These are phyloP conservation scores for Gari tellinella DNA, from an alignment of 2,888 invertebrate genomes.

Conservation along the genomic window DNA sequence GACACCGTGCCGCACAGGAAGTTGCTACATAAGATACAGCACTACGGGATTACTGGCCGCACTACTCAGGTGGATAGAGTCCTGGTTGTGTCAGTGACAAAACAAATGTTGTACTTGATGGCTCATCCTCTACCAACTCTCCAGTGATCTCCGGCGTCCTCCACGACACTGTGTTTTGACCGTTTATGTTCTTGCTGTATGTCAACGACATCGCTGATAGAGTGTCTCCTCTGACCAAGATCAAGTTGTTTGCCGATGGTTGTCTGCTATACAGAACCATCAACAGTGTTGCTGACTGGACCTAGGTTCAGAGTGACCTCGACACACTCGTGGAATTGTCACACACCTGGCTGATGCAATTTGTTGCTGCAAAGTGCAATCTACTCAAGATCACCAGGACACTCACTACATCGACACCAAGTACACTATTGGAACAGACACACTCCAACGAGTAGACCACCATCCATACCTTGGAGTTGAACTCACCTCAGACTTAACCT, in stretches of 20 bases:
- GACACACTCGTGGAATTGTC: constrained; percentile 4
- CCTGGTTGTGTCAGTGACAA: too few relatives aligned
- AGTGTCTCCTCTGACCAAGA: too few relatives aligned
- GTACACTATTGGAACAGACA: too few relatives aligned
- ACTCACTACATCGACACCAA: too few relatives aligned
- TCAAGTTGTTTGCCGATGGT: constrained; percentile 13
- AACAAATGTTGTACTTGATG: constrained; percentile 27
- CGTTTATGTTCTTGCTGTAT: too few relatives aligned
- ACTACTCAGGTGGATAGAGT: constrained; percentile 12
- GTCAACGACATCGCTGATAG: too few relatives aligned
- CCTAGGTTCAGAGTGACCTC: constrained; percentile 1
- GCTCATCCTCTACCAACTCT: constrained; percentile 17
- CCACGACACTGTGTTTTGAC: constrained; percentile 22
- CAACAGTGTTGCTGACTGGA: not conserved
- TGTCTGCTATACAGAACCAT: constrained; percentile 11
- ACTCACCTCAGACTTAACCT: too few relatives aligned
- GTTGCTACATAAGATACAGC: constrained; percentile 24
- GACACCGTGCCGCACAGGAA: constrained; percentile 17
- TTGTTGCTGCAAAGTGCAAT: constrained; percentile 14
- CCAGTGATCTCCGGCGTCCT: constrained; percentile 15
- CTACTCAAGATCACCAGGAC: constrained; percentile 15
- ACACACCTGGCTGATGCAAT: constrained; percentile 15
- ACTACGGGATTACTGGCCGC: constrained; percentile 1
- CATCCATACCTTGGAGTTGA: too few relatives aligned
- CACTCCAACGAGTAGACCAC: too few relatives aligned